phyloP scores from a whole-genome alignment of 2,888 invertebrate genomes.

The Limnephilus auricula region DNA sequence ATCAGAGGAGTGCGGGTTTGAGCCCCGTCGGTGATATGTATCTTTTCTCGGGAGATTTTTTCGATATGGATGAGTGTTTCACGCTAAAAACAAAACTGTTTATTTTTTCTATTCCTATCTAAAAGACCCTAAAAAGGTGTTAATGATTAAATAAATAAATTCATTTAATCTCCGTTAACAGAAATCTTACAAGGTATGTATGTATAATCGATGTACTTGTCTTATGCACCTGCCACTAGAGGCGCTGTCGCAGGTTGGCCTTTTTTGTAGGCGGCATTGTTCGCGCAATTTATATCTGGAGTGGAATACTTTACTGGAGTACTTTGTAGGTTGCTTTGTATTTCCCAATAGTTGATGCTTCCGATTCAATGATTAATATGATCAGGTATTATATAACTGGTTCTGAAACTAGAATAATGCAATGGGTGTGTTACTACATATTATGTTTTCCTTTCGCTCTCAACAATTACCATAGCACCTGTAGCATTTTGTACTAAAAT shows the following conservation, averaged over 20 bases:
- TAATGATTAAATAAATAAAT: no score
- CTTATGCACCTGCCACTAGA: background rate
- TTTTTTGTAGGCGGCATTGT: background rate
- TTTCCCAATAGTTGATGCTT: background rate
- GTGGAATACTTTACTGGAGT: background rate
- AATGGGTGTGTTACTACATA: background rate
- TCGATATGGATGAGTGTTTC: no score
- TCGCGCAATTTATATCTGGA: background rate
- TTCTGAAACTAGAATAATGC: background rate
- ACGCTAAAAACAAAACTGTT: no score
- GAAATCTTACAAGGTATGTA: no score
- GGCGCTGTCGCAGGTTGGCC: background rate
- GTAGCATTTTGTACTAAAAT: background rate
- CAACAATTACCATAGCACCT: background rate
- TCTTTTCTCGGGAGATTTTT: no score
- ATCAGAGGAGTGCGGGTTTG: no score
- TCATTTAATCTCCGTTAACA: no score
- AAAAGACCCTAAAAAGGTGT: no score
- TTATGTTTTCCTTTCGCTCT: background rate
- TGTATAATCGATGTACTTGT: no score
- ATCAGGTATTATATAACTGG: background rate
- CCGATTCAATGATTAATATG: background rate
- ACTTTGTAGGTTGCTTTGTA: background rate
- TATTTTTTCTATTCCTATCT: no score
- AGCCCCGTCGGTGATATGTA: no score